Conservation (phyloP, 2,888 invertebrate species). For the Monoplex corrugatus region DNA sequence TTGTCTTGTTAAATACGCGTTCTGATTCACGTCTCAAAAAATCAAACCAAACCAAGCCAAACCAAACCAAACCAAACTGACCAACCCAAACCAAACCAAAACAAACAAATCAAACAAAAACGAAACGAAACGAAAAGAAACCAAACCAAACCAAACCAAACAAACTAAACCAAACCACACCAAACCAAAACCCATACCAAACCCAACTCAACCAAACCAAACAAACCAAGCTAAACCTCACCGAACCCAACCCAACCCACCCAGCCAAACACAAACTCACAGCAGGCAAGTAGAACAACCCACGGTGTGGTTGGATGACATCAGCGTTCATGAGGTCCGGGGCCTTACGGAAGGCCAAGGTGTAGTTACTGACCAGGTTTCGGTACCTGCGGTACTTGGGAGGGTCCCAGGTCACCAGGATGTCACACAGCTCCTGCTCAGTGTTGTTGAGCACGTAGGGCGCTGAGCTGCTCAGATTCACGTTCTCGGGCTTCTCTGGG, state of each 20-base stretch:
- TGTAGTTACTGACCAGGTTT: conserved; percentile 54
- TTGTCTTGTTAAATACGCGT: too few relatives aligned
- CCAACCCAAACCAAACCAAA: too few relatives aligned
- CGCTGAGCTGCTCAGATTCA: conserved; percentile 36
- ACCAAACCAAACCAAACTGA: neutral
- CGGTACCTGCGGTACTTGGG: conserved; percentile 52
- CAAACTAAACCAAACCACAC: too few relatives aligned
- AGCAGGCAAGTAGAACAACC: conserved; percentile 39
- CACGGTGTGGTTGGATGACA: conserved; percentile 55
- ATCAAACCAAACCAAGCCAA: too few relatives aligned
- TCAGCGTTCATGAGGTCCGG: conserved; percentile 51
- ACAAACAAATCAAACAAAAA: neutral
- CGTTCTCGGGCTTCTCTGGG: conserved; percentile 54
- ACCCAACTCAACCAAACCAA: neutral
- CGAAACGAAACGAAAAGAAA: neutral
- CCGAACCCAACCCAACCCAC: neutral
- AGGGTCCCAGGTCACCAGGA: conserved; percentile 56
- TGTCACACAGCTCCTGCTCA: conserved; percentile 40
- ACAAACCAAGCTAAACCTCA: neutral
- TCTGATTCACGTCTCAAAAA: too few relatives aligned
- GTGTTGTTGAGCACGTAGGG: conserved; percentile 20
- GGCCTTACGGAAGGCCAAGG: conserved; percentile 52
- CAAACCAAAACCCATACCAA: too few relatives aligned
- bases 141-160: neutral
- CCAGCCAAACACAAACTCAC: conserved; percentile 27